Base-by-base conservation (phyloP, 1,140 invertebrate genomes). In the Drosophila azteca region DNA sequence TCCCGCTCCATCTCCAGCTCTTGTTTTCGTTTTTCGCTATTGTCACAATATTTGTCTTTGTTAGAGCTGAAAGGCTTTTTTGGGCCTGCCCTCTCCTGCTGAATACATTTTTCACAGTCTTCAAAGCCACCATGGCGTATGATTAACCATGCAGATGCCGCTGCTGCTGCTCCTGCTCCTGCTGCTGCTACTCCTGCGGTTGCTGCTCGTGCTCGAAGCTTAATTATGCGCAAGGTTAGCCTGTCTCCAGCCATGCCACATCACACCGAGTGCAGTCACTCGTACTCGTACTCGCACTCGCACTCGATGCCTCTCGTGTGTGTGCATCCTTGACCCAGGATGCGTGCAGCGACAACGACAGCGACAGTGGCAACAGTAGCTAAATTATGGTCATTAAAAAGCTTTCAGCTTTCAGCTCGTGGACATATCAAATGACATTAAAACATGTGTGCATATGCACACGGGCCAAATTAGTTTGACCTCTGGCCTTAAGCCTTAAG, bases 1-100 rank as follows among this genome's bases (percentile, higher is more conserved):
- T 48, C 9, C 22, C 15, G 24, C 15, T 57, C 46, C 20, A 24
- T 48, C n/a, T 63, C 43, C 55, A 26, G 62, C 26, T 29, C 22
- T 44, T 8, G 53, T 35, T 64, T 45, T 65, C 54, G 29, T 44
- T 66, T 41, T 55, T 1, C 44, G 69, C 74, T 74, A 78, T 87
- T 85, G 82, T 85, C 78, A 82, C 74, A 85, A 85, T 88, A 87
- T 85, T 85, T 85, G 62, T 69, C 59, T 58, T 67, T 87, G 83
- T 87, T 87, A 82, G 67, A 57, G 60, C 79, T 87, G 67, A 83
- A 79, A 79, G 75, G 70, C 70, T 87, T 76, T 62, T 77, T 51
- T 64, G 70, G 31, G 31, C 31, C 9, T 11, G n/a, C n/a, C n/a
- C 35, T 39, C 54, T 54, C 45, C 62, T 71, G 61, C 76, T 72